Conservation (phyloP, 2,797 vertebrate genomes). For the Enteromius fasciolatus region DNA sequence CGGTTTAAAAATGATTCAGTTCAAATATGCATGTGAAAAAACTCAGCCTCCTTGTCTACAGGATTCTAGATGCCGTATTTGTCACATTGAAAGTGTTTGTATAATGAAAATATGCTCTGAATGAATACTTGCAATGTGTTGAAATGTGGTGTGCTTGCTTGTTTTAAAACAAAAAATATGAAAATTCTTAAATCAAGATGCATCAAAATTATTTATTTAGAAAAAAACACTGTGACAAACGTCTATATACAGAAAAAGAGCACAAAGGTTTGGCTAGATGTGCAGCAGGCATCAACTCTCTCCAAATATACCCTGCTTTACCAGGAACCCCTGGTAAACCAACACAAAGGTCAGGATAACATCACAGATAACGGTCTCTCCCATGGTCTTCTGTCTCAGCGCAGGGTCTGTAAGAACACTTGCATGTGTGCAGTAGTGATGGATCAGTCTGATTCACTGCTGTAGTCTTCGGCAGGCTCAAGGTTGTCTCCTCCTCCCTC, state of each 20-base stretch:
- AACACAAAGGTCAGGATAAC: not conserved
- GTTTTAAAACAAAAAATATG: not conserved
- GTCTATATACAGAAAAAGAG: slow-evolving; percentile 31
- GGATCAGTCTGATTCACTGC: slow-evolving; percentile 75
- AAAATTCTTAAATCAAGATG: not conserved
- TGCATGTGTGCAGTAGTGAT: not conserved
- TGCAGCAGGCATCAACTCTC: not conserved
- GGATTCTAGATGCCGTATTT: too few relatives aligned
- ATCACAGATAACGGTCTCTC: not conserved
- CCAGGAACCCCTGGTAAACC: not conserved
- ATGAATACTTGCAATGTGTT: too few relatives aligned
- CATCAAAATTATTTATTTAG: not conserved
- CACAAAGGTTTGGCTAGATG: not conserved
- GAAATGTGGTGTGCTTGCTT: too few relatives aligned
- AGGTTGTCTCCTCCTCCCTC: not conserved
- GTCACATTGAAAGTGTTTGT: too few relatives aligned
- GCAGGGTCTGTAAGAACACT: not conserved
- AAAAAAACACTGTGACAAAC: not conserved
- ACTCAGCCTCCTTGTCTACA: too few relatives aligned
- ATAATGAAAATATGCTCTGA: too few relatives aligned
- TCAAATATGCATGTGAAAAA: not conserved
- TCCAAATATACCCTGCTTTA: not conserved
- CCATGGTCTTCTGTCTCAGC: not conserved
- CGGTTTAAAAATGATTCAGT: not conserved
- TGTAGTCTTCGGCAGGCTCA: slow-evolving; percentile 54